Conservation (phyloP, 2,113 vertebrate species). For the Agelaius phoeniceus region DNA sequence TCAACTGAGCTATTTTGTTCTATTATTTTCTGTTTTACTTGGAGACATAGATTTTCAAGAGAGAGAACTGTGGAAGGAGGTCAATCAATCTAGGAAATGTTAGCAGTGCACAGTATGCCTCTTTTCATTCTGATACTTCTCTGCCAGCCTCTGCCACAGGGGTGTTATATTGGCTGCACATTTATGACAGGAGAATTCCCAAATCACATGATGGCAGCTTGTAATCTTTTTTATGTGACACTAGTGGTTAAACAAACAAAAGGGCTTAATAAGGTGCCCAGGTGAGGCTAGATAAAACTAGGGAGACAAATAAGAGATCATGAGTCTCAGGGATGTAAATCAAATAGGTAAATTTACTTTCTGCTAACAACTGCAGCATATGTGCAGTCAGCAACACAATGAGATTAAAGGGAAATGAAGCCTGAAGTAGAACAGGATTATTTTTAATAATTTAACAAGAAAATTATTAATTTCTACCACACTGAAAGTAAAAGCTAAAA, state of each 20-base stretch:
- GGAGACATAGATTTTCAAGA: not conserved
- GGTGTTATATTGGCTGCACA: not conserved
- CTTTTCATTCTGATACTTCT: not conserved
- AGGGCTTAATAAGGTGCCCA: not conserved
- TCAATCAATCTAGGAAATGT: not conserved
- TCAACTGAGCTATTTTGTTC: not conserved
- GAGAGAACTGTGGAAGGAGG: not conserved
- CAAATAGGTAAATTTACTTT: not conserved
- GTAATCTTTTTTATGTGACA: not conserved
- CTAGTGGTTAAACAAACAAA: not conserved
- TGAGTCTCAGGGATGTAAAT: not conserved
- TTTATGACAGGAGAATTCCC: not conserved
- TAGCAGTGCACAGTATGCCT: not conserved
- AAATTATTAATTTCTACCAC: not conserved
- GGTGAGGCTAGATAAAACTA: not conserved
- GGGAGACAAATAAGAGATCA: not conserved
- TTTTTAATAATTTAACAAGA: not conserved
- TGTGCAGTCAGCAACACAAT: not conserved
- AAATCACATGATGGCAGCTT: not conserved
- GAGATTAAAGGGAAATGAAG: not conserved
- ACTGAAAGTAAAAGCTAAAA: not conserved
- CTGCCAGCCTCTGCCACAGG: not conserved
- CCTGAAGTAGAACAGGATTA: not conserved
- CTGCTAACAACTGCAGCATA: not conserved
- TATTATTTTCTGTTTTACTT: not conserved